Evolutionary conservation across 2,113 vertebrate genomes (phyloP), one percentile per base, ranked within the genome.

Genomic region (Sander lucioperca): DNA sequence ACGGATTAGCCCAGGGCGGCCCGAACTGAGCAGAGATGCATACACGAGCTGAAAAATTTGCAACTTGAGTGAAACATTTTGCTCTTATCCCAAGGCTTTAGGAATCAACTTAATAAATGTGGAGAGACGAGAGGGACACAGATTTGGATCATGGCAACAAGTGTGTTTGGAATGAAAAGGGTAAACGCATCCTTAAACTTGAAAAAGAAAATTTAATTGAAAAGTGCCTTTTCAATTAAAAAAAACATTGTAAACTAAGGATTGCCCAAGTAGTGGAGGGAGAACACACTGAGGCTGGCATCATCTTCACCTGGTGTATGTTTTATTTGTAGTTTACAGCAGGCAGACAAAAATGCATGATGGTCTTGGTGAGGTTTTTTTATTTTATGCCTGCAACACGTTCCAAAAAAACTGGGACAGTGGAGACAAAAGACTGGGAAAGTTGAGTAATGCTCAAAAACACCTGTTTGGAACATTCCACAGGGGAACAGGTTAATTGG

Each of bases 141-240:
- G n/a, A 18, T 16, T n/a, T 19, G 18, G 47, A 48, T 45, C 62
- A 73, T n/a, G 47, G 27, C 30, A n/a, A n/a, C 15, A 30, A 59
- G 5, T 50, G 18, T 54, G 23, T n/a, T 62, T 50, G 21, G 53
- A 82, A 78, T 74, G 21, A 73, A 61, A 45, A 12, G 3, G n/a
- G 50, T 30, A 21, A 75, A 61, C 6, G 7, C 21, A 33, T 33
- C 50, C 59, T 61, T 39, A 48, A n/a, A 65, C 19, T 27, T 51
- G 19, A 48, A 67, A 53, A 27, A 4, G 4, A 43, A 63, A 39
- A 39, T 39, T 43, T 10, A 43, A 39, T 39, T 39, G 36, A 39
- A 5, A 15, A 48, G 13, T 57, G 36, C 0, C 6, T 50, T 74
- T 45, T 78, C 47, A 19, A n/a, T 15, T n/a, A 27, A 8, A 72